Percentiles rank a stretch among this genome's conserved stretches.
Evolutionary conservation across 64 coral and sea anemone genomes (phyloP).

Genomic region (Stichodactyla mertensii): DNA sequence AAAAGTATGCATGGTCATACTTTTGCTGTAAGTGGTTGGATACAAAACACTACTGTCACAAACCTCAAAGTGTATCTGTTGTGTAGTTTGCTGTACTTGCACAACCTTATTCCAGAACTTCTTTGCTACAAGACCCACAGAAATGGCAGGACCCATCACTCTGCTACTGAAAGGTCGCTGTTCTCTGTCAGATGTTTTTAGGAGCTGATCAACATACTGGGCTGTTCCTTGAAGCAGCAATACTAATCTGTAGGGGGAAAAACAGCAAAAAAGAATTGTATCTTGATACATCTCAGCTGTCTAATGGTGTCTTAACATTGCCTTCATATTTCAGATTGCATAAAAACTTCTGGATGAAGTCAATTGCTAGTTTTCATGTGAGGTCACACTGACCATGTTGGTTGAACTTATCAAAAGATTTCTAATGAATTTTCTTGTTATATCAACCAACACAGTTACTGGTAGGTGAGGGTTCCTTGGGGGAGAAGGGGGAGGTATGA

Average conservation of each 20-base stretch:
- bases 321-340: too few species aligned
- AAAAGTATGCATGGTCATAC: too few species aligned
- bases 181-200: slow-evolving; percentile 54
- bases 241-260: slow-evolving; percentile 53
- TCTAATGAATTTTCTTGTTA: too few species aligned
- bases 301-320: too few species aligned
- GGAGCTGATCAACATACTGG: slow-evolving; percentile 74
- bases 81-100: slow-evolving; percentile 83
- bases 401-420: too few species aligned
- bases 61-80: slow-evolving; percentile 83
- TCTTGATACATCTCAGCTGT: neutral
- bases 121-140: slow-evolving; percentile 93
- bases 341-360: too few species aligned
- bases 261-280: neutral
- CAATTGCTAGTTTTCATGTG: too few species aligned
- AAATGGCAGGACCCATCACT: slow-evolving; percentile 85
- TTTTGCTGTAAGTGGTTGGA: too few species aligned
- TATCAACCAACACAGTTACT: too few species aligned
- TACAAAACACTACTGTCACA: neutral
- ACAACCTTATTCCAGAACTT: slow-evolving; percentile 98
- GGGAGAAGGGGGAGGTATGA: too few species aligned
- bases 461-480: too few species aligned
- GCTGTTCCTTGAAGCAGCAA: slow-evolving; percentile 79
- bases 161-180: slow-evolving; percentile 61
- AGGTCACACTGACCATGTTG: too few species aligned